Evolutionary conservation across 1,140 invertebrate genomes (phyloP), one percentile per base, ranked within the genome.

Genomic region (Lerema accius): DNA sequence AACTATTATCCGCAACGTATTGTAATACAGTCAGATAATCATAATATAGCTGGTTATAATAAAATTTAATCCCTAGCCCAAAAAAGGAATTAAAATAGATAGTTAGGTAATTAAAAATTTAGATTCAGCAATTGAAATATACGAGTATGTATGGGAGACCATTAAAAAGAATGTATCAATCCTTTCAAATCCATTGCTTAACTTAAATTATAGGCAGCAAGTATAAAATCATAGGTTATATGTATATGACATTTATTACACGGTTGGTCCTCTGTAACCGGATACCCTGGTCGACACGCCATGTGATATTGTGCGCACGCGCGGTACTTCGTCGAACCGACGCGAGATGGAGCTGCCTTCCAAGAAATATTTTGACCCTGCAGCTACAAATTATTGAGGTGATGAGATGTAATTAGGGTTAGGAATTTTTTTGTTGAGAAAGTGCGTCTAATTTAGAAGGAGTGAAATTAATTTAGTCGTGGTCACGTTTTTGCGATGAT

Each of bases 211-310:
- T 16, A 16, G 16, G 15, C 16, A 43, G 40, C 14, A 43, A 6
- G 15, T 42, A 42, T 42, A 15, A 42, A 42, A 15, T 14, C 14
- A 39, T 11, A n/a, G 0, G 6, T n/a, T 9, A 49, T n/a, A 42
- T 46, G 11, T 51, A 65, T 26, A 11, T 13, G 43, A 40, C 39
- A 50, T 51, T 51, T 62, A 61, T 50, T 17, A 53, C 16, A 62
- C 45, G 19, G 40, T 63, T 23, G 58, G 63, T 63, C 40, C 60
- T 62, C 40, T 50, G 69, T 65, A 80, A 71, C 63, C 65, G 49
- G 74, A 69, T 73, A 76, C 35, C 55, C 28, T 26, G 43, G 28
- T 28, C n/a, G 55, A 42, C 55, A 51, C 63, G 49, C 63, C 16
- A 60, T 60, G 58, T 40, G 60, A 62, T 62, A 61, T 23, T 37